These are phyloP conservation scores for Hylomyscus alleni DNA, from an alignment of 2,797 vertebrate genomes.

Conservation along the genomic window DNA sequence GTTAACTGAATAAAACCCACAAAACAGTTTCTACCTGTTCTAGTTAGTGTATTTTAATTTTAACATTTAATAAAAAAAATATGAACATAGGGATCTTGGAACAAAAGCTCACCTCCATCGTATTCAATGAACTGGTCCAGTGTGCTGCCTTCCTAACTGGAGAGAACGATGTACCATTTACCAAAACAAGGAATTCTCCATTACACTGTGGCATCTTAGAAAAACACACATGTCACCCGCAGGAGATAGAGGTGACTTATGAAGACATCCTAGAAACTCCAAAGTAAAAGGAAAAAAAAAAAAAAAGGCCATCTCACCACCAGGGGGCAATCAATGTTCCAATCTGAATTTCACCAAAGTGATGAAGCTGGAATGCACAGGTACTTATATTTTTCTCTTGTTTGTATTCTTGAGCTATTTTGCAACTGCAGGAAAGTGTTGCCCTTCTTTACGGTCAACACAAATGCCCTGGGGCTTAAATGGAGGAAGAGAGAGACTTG, in stretches of 20 bases:
- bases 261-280: background rate
- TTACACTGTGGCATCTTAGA: background rate
- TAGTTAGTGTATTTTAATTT: slow-evolving; percentile 32
- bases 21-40: slow-evolving; percentile 51
- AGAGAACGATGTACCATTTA: background rate
- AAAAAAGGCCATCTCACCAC: slow-evolving; percentile 28
- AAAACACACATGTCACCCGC: background rate
- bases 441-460: background rate
- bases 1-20: slow-evolving; percentile 77
- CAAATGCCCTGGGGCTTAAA: background rate
- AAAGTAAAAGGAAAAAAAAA: background rate
- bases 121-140: slow-evolving; percentile 41
- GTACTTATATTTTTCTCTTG: background rate
- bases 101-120: slow-evolving; percentile 50
- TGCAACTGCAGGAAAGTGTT: background rate
- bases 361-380: background rate
- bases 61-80: slow-evolving; percentile 59
- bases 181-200: slow-evolving; percentile 38
- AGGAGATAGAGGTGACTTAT: background rate
- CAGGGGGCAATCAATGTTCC: slow-evolving; percentile 53
- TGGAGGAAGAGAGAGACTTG: background rate
- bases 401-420: background rate
- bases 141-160: slow-evolving; percentile 13
- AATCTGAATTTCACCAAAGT: background rate
- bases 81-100: background rate